phyloP scores from a whole-genome alignment of 2,113 vertebrate species.

The Pampusana beccarii region DNA sequence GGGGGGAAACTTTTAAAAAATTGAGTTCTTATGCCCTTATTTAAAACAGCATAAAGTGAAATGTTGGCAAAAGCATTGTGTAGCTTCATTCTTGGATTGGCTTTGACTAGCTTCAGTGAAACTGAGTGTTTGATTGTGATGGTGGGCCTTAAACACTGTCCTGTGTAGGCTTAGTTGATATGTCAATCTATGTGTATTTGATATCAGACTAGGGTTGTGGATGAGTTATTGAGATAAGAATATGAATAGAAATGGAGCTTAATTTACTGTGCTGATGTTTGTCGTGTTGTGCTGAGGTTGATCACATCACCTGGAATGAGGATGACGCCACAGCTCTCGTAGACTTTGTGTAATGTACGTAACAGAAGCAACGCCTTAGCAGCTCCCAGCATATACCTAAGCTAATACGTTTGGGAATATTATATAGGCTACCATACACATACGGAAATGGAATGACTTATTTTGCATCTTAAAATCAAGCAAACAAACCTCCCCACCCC shows the following conservation, averaged over 20 bases:
- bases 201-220: neutral
- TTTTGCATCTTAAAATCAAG: neutral
- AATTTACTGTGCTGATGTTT: neutral
- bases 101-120: neutral
- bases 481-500: neutral
- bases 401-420: neutral
- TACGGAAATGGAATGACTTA: neutral
- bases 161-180: neutral
- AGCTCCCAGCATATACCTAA: neutral
- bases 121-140: neutral
- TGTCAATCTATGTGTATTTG: neutral
- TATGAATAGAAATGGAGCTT: neutral
- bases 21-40: neutral
- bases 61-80: neutral
- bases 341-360: neutral
- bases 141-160: neutral
- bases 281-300: neutral
- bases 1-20: neutral
- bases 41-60: neutral
- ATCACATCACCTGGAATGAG: rapidly evolving
- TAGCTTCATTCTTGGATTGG: neutral
- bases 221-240: neutral
- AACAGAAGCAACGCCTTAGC: neutral
- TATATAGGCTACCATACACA: rapidly evolving
- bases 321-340: neutral